Conservation (phyloP, 1,140 invertebrate genomes). For the Nephotettix cincticeps region DNA sequence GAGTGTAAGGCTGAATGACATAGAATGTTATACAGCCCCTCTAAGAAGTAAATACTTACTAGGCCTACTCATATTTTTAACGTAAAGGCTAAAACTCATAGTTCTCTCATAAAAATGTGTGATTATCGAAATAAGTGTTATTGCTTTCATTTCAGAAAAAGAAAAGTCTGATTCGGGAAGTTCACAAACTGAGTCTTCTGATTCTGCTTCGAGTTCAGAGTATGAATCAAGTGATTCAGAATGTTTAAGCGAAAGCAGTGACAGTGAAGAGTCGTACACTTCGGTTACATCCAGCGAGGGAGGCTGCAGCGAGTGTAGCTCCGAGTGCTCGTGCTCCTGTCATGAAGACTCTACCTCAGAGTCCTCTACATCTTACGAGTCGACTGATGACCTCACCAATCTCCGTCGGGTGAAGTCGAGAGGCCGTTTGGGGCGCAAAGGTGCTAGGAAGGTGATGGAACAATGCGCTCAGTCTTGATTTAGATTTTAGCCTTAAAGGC, state of each 20-base stretch:
- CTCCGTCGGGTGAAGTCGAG: background rate
- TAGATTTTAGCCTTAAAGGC: too few species aligned
- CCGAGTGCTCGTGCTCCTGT: background rate
- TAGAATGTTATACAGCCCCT: too few species aligned
- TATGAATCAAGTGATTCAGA: background rate
- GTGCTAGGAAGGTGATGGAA: background rate
- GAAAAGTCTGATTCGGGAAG: background rate
- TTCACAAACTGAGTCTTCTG: background rate
- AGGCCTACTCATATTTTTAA: too few species aligned
- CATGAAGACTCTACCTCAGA: background rate
- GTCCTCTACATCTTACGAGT: background rate
- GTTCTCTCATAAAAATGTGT: too few species aligned
- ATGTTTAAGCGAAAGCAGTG: background rate
- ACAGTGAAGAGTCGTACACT: background rate
- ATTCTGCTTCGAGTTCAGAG: background rate
- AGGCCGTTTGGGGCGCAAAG: background rate
- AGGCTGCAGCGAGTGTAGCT: background rate
- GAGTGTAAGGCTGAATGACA: too few species aligned
- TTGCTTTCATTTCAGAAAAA: background rate
- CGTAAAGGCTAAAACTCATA: too few species aligned
- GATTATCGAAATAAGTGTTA: too few species aligned
- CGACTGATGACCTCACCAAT: background rate
- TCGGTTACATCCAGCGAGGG: background rate
- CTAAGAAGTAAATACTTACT: too few species aligned
- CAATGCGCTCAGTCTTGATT: background rate